Evolutionary conservation across 2,797 vertebrate genomes (phyloP).

Genomic region (Manis pentadactyla): DNA sequence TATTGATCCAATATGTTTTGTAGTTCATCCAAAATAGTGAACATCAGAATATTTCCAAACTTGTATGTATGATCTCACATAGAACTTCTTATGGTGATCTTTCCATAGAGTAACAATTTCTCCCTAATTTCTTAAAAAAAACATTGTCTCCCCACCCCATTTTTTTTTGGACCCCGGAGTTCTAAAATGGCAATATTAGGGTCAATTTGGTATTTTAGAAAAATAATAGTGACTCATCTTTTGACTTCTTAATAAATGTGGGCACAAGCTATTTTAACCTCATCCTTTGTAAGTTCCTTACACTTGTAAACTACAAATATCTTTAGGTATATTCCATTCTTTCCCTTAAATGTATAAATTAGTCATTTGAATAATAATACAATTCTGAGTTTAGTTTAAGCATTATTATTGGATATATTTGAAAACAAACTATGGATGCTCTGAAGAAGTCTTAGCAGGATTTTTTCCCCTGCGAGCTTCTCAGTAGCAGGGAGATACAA

Average conservation of each 20-base stretch:
- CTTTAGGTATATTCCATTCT: background rate
- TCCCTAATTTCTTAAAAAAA: background rate
- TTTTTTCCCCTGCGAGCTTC: background rate
- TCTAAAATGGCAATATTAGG: background rate
- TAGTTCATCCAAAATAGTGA: background rate
- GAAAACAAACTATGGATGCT: background rate
- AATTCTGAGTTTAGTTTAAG: background rate
- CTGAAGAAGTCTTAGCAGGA: background rate
- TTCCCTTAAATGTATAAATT: conserved; percentile 7
- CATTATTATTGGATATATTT: background rate
- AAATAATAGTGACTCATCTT: background rate
- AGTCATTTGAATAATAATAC: conserved; percentile 3
- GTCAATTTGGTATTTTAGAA: background rate
- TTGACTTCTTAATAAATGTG: background rate
- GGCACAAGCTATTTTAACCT: background rate
- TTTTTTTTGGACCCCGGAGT: background rate
- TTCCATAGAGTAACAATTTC: background rate
- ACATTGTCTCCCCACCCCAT: no score
- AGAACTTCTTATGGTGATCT: background rate
- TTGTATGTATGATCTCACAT: background rate
- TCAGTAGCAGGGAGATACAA: background rate
- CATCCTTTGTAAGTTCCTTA: background rate
- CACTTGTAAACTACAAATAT: background rate
- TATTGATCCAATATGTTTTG: background rate
- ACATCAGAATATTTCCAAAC: background rate